A percentile compares a stretch with the other conserved stretches of the same genome.
Evolutionary conservation across 2,797 vertebrate species (phyloP).

Genomic region (Hippopotamyrus pictus): DNA sequence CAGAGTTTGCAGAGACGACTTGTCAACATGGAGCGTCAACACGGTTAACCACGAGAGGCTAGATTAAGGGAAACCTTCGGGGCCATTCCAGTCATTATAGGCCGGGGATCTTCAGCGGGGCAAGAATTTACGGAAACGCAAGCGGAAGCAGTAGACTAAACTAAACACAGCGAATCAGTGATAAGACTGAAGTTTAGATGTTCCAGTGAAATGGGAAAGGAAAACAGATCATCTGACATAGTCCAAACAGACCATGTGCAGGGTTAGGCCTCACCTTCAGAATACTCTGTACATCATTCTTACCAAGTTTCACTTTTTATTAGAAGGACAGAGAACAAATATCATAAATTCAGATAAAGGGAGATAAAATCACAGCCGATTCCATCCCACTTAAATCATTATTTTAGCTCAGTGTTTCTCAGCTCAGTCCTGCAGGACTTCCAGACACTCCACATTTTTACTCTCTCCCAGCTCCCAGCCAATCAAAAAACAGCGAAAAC

Average conservation of each 20-base stretch:
- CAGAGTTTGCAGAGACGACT: background rate
- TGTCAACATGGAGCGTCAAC: background rate
- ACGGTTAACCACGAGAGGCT: background rate
- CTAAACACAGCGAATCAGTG: background rate
- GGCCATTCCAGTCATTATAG: constrained; percentile 20
- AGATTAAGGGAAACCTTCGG: background rate
- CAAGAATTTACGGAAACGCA: constrained; percentile 17
- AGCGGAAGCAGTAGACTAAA: constrained; percentile 16
- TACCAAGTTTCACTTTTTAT: background rate
- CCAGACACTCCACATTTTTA: background rate
- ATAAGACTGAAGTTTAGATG: background rate
- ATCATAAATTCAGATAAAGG: background rate
- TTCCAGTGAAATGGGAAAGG: constrained; percentile 21
- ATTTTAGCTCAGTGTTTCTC: background rate
- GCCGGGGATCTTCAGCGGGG: constrained; percentile 13
- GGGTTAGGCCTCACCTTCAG: background rate
- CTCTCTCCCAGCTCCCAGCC: background rate
- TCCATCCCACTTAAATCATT: background rate
- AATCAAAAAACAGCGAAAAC: background rate
- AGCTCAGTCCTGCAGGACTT: background rate
- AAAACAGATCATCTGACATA: constrained; percentile 17
- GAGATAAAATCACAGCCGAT: background rate
- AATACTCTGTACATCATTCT: background rate
- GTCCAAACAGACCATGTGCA: constrained; percentile 6
- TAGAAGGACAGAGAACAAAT: background rate